These are phyloP conservation scores for Metallyticus violacea DNA, from an alignment of 2,888 invertebrate genomes.

Conservation along the genomic window DNA sequence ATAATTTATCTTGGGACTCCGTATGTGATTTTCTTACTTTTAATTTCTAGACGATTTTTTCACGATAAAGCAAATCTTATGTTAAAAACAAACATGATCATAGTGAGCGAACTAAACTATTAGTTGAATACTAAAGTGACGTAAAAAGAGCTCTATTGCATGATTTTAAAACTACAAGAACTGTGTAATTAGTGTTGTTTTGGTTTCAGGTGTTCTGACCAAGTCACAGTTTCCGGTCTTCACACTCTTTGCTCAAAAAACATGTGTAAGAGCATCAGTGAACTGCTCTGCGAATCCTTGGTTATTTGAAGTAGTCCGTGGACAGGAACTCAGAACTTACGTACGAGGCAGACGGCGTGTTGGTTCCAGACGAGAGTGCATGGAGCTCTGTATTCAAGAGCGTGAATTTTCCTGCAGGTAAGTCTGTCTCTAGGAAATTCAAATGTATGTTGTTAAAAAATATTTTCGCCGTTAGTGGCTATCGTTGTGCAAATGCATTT, in stretches of 20 bases:
- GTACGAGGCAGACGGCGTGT: conserved; percentile 37
- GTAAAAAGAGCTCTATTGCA: too few relatives aligned
- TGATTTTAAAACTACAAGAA: background rate
- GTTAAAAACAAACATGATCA: too few relatives aligned
- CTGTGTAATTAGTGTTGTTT: background rate
- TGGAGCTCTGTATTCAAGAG: conserved; percentile 45
- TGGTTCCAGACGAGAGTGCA: conserved; percentile 42
- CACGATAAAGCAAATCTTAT: too few relatives aligned
- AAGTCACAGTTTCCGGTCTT: conserved; percentile 46
- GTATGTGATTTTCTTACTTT: too few relatives aligned
- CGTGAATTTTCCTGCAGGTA: conserved; percentile 46
- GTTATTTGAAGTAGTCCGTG: conserved; percentile 45
- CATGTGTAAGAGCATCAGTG: conserved; percentile 40
- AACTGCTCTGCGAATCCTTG: conserved; percentile 42
- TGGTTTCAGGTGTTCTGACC: conserved; percentile 40
- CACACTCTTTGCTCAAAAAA: conserved; percentile 44
- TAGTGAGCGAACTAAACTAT: too few relatives aligned
- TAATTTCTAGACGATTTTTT: too few relatives aligned
- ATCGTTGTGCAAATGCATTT: too few relatives aligned
- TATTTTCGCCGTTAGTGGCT: too few relatives aligned
- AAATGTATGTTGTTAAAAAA: too few relatives aligned
- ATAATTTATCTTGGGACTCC: too few relatives aligned
- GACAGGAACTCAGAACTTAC: conserved; percentile 39
- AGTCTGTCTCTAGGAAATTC: conserved; percentile 17
- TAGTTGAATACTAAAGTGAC: too few relatives aligned